These are phyloP conservation scores for Sarcophaga carnaria DNA, from an alignment of 2,888 invertebrate species.

Conservation along the genomic window DNA sequence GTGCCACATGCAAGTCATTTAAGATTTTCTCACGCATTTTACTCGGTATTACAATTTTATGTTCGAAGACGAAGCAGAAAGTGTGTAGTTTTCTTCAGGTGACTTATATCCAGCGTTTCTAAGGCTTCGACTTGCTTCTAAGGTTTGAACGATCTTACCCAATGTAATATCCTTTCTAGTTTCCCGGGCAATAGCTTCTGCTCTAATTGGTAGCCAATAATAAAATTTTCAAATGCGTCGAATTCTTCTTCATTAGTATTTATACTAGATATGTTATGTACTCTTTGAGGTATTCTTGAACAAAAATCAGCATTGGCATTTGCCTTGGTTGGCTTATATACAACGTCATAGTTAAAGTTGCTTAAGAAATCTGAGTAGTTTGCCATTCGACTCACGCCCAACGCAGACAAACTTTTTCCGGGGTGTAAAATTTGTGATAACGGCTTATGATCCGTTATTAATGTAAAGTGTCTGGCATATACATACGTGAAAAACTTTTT, in stretches of 20 bases:
- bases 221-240: slow-evolving; percentile 56
- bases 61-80: slow-evolving; percentile 21
- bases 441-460: background rate
- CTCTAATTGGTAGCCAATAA: slow-evolving; percentile 55
- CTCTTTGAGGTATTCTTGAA: too few relatives aligned
- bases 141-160: slow-evolving; percentile 52
- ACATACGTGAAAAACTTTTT: slow-evolving; percentile 56
- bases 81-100: slow-evolving; percentile 30
- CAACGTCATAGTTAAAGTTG: slow-evolving; percentile 46
- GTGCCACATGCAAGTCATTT: background rate
- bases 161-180: slow-evolving; percentile 57
- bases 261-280: too few relatives aligned
- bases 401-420: slow-evolving; percentile 50
- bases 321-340: slow-evolving; percentile 39
- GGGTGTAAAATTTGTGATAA: slow-evolving; percentile 46
- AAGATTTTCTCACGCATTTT: background rate
- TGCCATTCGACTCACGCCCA: slow-evolving; percentile 51
- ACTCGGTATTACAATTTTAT: slow-evolving; percentile 19
- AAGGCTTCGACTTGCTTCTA: slow-evolving; percentile 39
- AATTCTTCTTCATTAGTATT: slow-evolving; percentile 42
- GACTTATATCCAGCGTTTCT: slow-evolving; percentile 38
- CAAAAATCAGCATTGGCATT: slow-evolving; percentile 58
- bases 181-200: slow-evolving; percentile 48
- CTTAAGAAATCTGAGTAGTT: too few relatives aligned
- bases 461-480: slow-evolving; percentile 57